A percentile compares a stretch with the other conserved stretches of the same genome.
Conservation (phyloP, 2,888 invertebrate species). For the Meghimatium bilineatum region DNA sequence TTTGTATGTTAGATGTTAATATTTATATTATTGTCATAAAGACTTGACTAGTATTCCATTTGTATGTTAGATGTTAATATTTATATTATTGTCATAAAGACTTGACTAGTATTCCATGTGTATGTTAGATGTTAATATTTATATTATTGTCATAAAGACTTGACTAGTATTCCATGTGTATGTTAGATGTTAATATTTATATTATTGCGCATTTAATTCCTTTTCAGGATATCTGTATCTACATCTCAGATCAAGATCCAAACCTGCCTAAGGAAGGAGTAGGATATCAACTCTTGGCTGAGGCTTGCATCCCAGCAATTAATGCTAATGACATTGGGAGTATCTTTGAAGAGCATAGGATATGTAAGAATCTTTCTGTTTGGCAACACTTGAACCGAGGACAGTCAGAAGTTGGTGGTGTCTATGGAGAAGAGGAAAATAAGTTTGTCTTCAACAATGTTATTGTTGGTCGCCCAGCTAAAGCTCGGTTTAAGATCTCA, state of each 20-base stretch:
- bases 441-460: constrained; percentile 77
- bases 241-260: constrained; percentile 76
- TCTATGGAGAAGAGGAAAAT: constrained; percentile 76
- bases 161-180: too few relatives aligned
- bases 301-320: constrained; percentile 76
- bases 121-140: too few relatives aligned
- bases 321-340: constrained; percentile 72
- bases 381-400: constrained; percentile 73
- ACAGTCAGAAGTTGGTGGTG: constrained; percentile 70
- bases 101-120: too few relatives aligned
- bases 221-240: constrained; percentile 74
- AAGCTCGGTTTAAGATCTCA: constrained; percentile 76
- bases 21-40: too few relatives aligned
- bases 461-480: constrained; percentile 75
- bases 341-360: constrained; percentile 78
- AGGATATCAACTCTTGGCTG: constrained; percentile 75
- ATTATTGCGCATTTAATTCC: not conserved
- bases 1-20: too few relatives aligned
- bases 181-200: too few relatives aligned
- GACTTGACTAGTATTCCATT: too few relatives aligned
- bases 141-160: too few relatives aligned
- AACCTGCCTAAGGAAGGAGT: constrained; percentile 71
- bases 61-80: too few relatives aligned
- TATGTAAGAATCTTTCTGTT: constrained; percentile 74
- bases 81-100: too few relatives aligned